Conservation (phyloP, 2,797 vertebrate genomes). For the Etheostoma perlongum region DNA sequence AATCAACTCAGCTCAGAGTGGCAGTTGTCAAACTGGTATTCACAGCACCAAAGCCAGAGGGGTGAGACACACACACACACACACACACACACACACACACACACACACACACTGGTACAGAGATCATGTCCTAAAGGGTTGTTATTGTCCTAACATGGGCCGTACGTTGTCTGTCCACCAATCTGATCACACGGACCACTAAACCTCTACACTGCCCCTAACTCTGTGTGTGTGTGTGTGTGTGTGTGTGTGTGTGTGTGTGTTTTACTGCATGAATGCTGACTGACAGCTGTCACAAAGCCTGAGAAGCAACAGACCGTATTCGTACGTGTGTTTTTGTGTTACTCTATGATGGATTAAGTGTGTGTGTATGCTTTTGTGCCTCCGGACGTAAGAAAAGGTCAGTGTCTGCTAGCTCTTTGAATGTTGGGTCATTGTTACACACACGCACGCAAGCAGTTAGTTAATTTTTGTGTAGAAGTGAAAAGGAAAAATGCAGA, state of each 20-base stretch:
- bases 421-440: conserved; percentile 51
- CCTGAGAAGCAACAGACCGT: conserved; percentile 58
- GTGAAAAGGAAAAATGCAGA: too few relatives aligned
- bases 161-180: conserved; percentile 68
- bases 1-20: conserved; percentile 67
- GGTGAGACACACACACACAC: conserved; percentile 12
- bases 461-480: too few relatives aligned
- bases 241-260: conserved; percentile 36
- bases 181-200: conserved; percentile 84
- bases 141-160: conserved; percentile 66
- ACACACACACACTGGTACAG: conserved; percentile 43
- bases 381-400: conserved; percentile 71
- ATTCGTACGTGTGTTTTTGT: conserved; percentile 24
- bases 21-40: conserved; percentile 69
- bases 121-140: conserved; percentile 67
- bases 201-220: conserved; percentile 72
- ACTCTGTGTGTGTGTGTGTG: conserved; percentile 43
- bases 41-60: conserved; percentile 44
- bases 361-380: conserved; percentile 12
- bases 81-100: conserved; percentile 19
- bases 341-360: not conserved
- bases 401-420: conserved; percentile 71
- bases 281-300: conserved; percentile 78
- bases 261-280: conserved; percentile 33
- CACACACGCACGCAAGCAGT: conserved; percentile 22